Conservation (phyloP, 2,888 invertebrate genomes). For the Cartodere bifasciata region DNA sequence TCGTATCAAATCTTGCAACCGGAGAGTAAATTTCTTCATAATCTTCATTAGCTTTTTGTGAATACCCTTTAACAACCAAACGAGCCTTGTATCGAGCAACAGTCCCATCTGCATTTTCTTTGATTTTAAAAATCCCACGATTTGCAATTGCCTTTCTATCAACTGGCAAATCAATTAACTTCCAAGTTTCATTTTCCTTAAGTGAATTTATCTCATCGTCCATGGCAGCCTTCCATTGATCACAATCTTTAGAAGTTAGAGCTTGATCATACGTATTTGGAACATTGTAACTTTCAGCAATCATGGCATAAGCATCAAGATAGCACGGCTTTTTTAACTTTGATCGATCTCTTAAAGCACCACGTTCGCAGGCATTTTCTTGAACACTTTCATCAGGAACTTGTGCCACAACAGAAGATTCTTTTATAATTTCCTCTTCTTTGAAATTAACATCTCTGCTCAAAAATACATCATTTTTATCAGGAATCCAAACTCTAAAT, state of each 20-base stretch:
- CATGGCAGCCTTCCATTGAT: constrained; percentile 16
- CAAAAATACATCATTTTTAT: constrained; percentile 8
- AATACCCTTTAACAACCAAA: constrained; percentile 20
- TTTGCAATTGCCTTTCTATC: constrained; percentile 11
- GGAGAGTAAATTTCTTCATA: constrained; percentile 24
- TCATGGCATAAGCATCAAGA: too few species aligned
- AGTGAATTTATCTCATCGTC: constrained; percentile 15
- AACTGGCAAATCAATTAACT: constrained; percentile 10
- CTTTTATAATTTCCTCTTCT: constrained; percentile 10
- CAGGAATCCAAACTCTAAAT: constrained; percentile 12
- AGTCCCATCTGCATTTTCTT: constrained; percentile 17
- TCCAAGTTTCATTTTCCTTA: constrained; percentile 17
- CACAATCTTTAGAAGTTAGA: constrained; percentile 9
- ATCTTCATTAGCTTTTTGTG: constrained; percentile 19
- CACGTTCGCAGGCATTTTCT: too few species aligned
- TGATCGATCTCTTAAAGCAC: too few species aligned
- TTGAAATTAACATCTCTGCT: constrained; percentile 12
- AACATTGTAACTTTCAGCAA: constrained; percentile 3
- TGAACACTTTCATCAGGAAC: constrained; percentile 1
- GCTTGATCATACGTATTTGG: constrained; percentile 15
- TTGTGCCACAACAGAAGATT: constrained; percentile 1
- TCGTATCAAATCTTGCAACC: constrained; percentile 20
- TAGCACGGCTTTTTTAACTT: too few species aligned
- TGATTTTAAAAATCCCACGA: constrained; percentile 13
- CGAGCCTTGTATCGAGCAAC: constrained; percentile 20